These are phyloP conservation scores for Fundulus diaphanus DNA, from an alignment of 2,797 vertebrate genomes.

Conservation along the genomic window DNA sequence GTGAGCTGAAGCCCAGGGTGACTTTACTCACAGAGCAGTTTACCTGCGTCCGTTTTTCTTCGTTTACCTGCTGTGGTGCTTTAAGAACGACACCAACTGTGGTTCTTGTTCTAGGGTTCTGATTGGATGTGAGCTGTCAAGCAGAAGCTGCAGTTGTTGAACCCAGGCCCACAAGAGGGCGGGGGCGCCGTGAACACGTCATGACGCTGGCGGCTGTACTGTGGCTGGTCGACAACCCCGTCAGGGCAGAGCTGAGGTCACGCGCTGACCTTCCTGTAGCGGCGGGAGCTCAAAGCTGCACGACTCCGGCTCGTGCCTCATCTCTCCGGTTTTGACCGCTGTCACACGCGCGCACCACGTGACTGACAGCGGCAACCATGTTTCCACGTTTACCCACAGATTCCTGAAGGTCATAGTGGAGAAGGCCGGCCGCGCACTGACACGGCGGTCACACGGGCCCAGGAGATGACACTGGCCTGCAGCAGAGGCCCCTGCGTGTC, in stretches of 20 bases:
- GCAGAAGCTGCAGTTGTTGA: not conserved
- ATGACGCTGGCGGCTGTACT: not conserved
- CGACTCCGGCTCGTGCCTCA: not conserved
- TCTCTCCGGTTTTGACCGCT: conserved; percentile 1
- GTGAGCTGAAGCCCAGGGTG: not conserved
- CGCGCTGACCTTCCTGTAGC: not conserved
- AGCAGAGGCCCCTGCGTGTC: not conserved
- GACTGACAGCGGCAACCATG: conserved; percentile 57
- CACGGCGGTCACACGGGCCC: not conserved
- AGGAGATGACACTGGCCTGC: not conserved
- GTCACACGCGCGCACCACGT: conserved; percentile 62
- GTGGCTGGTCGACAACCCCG: not conserved
- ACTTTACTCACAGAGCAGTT: not conserved
- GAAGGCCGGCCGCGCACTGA: not conserved
- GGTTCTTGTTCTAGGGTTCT: not conserved
- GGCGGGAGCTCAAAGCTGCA: not conserved
- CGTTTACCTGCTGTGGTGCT: not conserved
- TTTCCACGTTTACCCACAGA: conserved; percentile 15
- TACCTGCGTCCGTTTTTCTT: not conserved
- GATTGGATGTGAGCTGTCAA: not conserved
- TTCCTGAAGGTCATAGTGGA: conserved; percentile 69
- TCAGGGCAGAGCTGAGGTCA: not conserved
- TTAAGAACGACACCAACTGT: not conserved
- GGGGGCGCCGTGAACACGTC: not conserved
- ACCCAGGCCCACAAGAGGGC: not conserved